Evolutionary conservation across 1,140 invertebrate genomes (phyloP).

Genomic region (Polypedilum vanderplanki): DNA sequence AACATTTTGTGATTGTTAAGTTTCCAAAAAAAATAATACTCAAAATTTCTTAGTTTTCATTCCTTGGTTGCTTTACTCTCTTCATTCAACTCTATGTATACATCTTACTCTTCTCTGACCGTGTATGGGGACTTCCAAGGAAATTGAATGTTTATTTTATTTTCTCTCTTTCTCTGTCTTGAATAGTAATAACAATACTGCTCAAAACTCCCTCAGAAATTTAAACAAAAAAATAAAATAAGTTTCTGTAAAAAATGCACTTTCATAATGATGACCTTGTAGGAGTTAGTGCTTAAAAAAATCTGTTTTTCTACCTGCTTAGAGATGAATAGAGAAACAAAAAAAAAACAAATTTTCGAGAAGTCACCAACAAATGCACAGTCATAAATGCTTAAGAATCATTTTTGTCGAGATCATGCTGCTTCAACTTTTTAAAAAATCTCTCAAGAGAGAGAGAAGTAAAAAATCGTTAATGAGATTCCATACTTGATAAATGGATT

Average conservation of each 20-base stretch:
- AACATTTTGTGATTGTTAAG: too few species aligned
- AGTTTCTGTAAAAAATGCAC: constrained; percentile 12
- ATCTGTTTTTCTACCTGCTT: not conserved
- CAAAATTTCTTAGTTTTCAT: too few species aligned
- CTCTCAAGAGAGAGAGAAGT: too few species aligned
- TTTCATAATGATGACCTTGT: not conserved
- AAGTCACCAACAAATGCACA: constrained; percentile 26
- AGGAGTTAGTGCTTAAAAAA: not conserved
- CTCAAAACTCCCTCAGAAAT: not conserved
- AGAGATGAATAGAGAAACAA: not conserved
- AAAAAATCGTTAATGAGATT: too few species aligned
- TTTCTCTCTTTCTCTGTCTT: not conserved
- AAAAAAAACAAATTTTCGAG: not conserved
- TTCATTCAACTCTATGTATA: not conserved
- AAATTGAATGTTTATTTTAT: constrained; percentile 28
- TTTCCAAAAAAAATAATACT: too few species aligned
- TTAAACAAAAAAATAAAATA: not conserved
- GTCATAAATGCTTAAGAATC: not conserved
- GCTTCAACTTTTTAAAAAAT: too few species aligned
- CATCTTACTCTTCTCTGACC: not conserved
- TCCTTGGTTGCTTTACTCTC: not conserved
- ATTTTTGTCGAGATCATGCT: not conserved
- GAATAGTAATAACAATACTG: not conserved
- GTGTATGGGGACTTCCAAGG: constrained; percentile 16
- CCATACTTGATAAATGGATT: too few species aligned